Evolutionary conservation across 2,888 invertebrate species (phyloP).

Genomic region (Drosophila colorata): DNA sequence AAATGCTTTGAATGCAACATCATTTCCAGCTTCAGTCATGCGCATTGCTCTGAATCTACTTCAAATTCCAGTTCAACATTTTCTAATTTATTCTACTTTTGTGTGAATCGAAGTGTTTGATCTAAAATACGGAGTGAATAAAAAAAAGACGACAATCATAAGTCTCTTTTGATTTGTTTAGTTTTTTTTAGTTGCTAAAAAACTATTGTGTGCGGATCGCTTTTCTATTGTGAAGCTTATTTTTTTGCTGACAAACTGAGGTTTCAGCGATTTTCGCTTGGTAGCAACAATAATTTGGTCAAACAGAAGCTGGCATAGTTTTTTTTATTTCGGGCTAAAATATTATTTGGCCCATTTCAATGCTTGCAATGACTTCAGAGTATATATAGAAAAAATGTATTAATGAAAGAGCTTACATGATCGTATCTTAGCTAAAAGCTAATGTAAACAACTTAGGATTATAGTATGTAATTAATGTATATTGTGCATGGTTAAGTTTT

Average conservation of each 20-base stretch:
- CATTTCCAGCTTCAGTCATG: background rate
- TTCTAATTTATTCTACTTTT: background rate
- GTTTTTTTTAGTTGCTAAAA: slow-evolving; percentile 11
- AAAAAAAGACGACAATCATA: slow-evolving; percentile 2
- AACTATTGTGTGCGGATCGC: slow-evolving; percentile 10
- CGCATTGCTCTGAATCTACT: background rate
- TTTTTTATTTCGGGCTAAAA: slow-evolving; percentile 4
- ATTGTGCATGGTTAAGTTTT: slow-evolving; percentile 6
- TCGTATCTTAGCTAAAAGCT: background rate
- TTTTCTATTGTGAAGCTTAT: slow-evolving; percentile 17
- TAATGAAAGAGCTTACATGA: too few species aligned
- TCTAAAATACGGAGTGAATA: background rate
- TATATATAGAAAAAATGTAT: too few species aligned
- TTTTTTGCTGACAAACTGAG: slow-evolving; percentile 32
- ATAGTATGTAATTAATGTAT: too few species aligned
- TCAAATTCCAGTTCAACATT: background rate
- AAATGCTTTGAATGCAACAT: too few species aligned
- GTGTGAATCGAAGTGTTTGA: background rate
- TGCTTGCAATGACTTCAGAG: too few species aligned
- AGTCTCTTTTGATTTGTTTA: slow-evolving; percentile 7
- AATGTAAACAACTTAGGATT: background rate
- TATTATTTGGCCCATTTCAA: background rate
- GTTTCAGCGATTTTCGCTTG: slow-evolving; percentile 19
- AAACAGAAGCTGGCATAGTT: slow-evolving; percentile 43
- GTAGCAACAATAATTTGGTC: slow-evolving; percentile 19